Conservation (phyloP, 2,113 vertebrate species). For the Garra rufa region DNA sequence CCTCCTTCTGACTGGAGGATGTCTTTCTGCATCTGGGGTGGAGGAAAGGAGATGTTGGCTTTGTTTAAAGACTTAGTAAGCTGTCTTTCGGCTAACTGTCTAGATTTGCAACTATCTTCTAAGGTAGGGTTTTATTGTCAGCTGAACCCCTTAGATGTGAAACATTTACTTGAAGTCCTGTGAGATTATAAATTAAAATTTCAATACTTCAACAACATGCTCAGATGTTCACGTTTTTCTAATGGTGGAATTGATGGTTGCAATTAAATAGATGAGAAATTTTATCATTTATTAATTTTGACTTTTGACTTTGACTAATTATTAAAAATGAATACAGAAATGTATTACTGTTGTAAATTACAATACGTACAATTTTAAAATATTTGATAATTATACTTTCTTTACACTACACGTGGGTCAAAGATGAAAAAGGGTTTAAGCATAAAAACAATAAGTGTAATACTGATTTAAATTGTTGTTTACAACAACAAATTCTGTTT, state of each 20-base stretch:
- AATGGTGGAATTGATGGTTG: too few species aligned
- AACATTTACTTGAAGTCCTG: background rate
- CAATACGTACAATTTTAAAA: too few species aligned
- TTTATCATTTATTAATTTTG: too few species aligned
- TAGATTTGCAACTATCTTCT: background rate
- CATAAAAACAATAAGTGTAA: too few species aligned
- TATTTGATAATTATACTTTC: background rate
- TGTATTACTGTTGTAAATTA: too few species aligned
- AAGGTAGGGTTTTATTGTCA: background rate
- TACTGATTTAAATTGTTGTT: too few species aligned
- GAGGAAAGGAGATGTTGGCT: background rate
- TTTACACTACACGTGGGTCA: background rate
- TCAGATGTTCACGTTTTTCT: background rate
- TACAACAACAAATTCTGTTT: too few species aligned
- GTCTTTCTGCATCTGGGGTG: slow-evolving; percentile 84
- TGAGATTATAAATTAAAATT: background rate
- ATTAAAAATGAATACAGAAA: background rate
- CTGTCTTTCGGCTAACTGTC: background rate
- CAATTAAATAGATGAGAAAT: too few species aligned
- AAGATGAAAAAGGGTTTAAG: too few species aligned
- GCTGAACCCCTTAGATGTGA: background rate
- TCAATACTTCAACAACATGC: background rate
- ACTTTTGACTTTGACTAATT: too few species aligned
- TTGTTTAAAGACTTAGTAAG: background rate
- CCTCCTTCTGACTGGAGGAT: slow-evolving; percentile 70